Percentiles rank a stretch among this genome's conserved stretches.
phyloP scores from a whole-genome alignment of 2,113 vertebrate species.

The Solea senegalensis region DNA sequence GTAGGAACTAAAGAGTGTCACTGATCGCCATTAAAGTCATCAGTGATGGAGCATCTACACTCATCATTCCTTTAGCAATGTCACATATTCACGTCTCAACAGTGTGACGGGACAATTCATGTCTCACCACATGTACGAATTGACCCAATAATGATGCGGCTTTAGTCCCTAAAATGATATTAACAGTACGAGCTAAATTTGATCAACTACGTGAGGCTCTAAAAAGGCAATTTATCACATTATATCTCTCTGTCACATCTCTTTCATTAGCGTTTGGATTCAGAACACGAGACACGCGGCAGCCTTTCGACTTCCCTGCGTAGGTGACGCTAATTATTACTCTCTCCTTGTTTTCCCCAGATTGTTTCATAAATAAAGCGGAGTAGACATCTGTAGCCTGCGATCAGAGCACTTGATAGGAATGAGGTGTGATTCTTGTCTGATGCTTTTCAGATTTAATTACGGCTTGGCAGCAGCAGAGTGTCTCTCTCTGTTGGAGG shows the following conservation, averaged over 20 bases:
- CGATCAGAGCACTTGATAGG: too few relatives aligned
- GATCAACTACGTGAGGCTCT: constrained; percentile 7
- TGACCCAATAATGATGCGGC: not conserved
- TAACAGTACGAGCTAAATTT: not conserved
- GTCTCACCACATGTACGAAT: not conserved
- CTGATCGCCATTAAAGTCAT: constrained; percentile 2
- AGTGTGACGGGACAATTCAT: not conserved
- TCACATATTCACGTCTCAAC: not conserved
- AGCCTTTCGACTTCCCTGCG: not conserved
- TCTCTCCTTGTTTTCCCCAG: not conserved
- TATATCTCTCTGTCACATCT: constrained; percentile 9
- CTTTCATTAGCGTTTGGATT: constrained; percentile 31
- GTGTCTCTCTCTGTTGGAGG: too few relatives aligned
- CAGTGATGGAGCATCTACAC: not conserved
- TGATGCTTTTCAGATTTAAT: too few relatives aligned
- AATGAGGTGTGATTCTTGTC: not conserved
- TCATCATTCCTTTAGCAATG: not conserved
- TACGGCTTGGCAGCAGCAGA: too few relatives aligned
- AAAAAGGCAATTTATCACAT: constrained; percentile 24
- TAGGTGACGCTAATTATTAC: not conserved
- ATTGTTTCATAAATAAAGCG: too few relatives aligned
- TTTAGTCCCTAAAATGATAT: not conserved
- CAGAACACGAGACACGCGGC: not conserved
- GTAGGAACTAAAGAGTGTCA: not conserved
- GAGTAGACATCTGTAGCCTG: too few relatives aligned